These are phyloP conservation scores for Agelaius phoeniceus DNA, from an alignment of 2,113 vertebrate genomes.

Conservation along the genomic window DNA sequence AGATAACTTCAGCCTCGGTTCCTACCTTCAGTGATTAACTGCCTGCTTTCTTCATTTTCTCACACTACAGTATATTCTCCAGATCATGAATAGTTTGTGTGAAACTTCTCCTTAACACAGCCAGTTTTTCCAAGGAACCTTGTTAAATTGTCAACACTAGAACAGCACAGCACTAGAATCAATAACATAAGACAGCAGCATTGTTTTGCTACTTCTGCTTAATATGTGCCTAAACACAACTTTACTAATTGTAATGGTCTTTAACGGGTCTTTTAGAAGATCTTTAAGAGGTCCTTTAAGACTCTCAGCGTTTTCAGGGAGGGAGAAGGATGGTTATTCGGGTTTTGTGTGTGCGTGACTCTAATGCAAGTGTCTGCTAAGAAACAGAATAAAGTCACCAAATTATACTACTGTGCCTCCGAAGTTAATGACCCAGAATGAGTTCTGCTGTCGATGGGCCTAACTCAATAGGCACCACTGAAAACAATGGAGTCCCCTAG, in stretches of 20 bases:
- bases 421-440: slow-evolving; percentile 56
- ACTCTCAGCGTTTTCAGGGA: background rate
- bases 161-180: background rate
- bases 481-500: slow-evolving; percentile 67
- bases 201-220: slow-evolving; percentile 1
- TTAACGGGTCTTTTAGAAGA: background rate
- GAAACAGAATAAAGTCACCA: slow-evolving; percentile 36
- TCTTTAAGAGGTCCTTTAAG: background rate
- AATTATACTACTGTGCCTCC: slow-evolving; percentile 47
- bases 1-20: background rate
- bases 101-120: background rate
- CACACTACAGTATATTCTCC: background rate
- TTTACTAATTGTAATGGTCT: background rate
- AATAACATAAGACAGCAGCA: background rate
- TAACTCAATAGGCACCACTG: slow-evolving; percentile 68
- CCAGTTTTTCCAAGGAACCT: slow-evolving; percentile 28
- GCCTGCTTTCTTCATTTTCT: background rate
- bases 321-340: background rate
- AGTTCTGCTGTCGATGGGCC: slow-evolving; percentile 55
- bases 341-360: background rate
- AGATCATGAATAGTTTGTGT: background rate
- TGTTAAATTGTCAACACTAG: slow-evolving; percentile 50
- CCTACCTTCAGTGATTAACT: background rate
- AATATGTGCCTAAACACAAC: background rate
- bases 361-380: slow-evolving; percentile 22